These are phyloP conservation scores for Sthenelais limicola DNA, from an alignment of 2,888 invertebrate genomes.

Conservation along the genomic window DNA sequence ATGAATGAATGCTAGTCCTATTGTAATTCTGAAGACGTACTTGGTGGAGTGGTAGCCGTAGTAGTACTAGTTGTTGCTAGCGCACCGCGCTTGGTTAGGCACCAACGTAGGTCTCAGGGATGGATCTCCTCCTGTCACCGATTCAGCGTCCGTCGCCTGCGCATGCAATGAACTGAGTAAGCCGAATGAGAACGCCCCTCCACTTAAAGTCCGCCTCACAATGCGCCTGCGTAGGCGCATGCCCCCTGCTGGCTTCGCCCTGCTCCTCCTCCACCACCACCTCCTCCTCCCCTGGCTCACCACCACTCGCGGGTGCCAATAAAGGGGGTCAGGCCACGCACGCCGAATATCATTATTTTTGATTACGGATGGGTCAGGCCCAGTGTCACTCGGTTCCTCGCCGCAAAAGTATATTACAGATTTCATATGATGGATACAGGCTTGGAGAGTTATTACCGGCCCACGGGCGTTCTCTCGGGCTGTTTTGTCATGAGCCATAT, in stretches of 20 bases:
- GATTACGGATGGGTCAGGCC: conserved; percentile 1
- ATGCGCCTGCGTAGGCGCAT: too few species aligned
- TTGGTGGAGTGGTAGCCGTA: too few species aligned
- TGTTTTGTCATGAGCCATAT: too few species aligned
- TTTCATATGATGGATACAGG: conserved; percentile 32
- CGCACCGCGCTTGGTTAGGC: not conserved
- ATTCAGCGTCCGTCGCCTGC: conserved; percentile 1
- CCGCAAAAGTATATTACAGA: conserved; percentile 19
- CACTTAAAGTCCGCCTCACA: not conserved
- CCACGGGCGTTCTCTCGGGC: too few species aligned
- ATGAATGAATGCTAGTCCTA: too few species aligned
- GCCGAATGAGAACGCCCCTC: not conserved
- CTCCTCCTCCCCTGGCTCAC: not conserved
- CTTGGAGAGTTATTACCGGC: too few species aligned
- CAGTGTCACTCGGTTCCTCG: conserved; percentile 22
- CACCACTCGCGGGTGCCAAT: not conserved
- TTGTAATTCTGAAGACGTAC: too few species aligned
- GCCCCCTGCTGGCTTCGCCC: not conserved
- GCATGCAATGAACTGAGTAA: conserved; percentile 20
- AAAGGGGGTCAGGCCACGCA: not conserved
- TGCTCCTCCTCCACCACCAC: not conserved
- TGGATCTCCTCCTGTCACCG: not conserved
- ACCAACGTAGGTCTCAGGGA: not conserved
- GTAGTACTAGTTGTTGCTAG: too few species aligned
- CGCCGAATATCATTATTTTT: conserved; percentile 20